Evolutionary conservation across 2,888 invertebrate genomes (phyloP), one percentile per base, ranked within the genome.

Genomic region (Ischnus inquisitorius): DNA sequence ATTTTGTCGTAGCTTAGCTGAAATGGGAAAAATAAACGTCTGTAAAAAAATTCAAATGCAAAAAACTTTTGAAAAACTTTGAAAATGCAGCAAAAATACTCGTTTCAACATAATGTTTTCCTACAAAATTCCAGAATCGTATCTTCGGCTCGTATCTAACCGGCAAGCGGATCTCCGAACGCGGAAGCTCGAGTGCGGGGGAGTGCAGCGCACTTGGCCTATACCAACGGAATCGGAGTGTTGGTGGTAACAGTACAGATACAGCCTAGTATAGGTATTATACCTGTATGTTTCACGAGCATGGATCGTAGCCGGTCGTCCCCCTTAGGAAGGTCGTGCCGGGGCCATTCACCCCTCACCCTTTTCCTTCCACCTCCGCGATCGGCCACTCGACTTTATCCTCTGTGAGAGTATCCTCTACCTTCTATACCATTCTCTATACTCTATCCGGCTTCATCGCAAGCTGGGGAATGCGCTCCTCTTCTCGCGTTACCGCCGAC

Each of bases 331-430:
- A 90, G 90, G 89, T 90, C 90, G 90, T 88, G 86, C 87, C 85
- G 85, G 89, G 90, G 89, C 87, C 90, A 86, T 90, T 90, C 90
- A 90, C 90, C 90, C 89, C 82, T 89, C 88, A 87, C 90, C 89
- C 89, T 90, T 89, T 90, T 88, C 89, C 88, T 34, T 88, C 84
- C 87, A 85, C 86, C 83, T 69, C 75, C 78, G 51, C 72, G 65
- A 78, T 74, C 82, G 69, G 72, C 74, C 74, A 74, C 79, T 74
- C 74, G 72, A 74, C 74, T 79, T 71, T 72, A 72, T 65, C 67
- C 72, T 57, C 57, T 22, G 48, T 57, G 71, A 71, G 76, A 64
- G 71, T 48, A 74, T 74, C 60, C 62, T 74, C 74, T 74, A 28
- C 28, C 10, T 43, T 41, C n/a, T 41, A 54, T 72, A 54, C 22